Base-by-base conservation (phyloP, 1,140 invertebrate species). In the Conus betulinus region DNA sequence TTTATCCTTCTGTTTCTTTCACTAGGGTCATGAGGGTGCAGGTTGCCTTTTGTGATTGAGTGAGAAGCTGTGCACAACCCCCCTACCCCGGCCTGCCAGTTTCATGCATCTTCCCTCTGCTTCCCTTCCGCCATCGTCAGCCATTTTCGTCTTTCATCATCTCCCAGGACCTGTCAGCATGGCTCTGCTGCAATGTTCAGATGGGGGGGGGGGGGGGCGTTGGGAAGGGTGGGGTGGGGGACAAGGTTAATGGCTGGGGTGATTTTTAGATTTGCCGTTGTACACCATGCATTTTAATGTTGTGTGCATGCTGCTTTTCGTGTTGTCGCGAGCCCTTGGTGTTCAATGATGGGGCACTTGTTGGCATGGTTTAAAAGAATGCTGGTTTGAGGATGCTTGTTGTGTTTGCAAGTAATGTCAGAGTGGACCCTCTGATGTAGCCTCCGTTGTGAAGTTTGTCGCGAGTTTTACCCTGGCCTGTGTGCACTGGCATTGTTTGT, bases 11-110 rank as follows among this genome's bases (percentile, higher is more conserved):
- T 57, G 0, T 52, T 53, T 76, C 15, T 55, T 51, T 39, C 23
- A n/a, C 84, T 57, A 87, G 85, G 85, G n/a, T 87, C 85, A 87
- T 87, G 85, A 87, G 74, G 74, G 39, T 87, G 53, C 82, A 53
- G 82, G 20, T 84, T 53, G 79, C 11, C 23, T 39, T 78, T 78
- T 78, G 25, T 78, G 79, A 25, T 81, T 52, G 17, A 81, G 20
- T 51, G 51, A 23, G 79, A 51, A 13, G 7, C 15, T 27, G 5
- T 78, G 57, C 57, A 71, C 67, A 23, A n/a, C 67, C 67, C 39
- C 79, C 17, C 39, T 27, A 23, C 27, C 27, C 79, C 76, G 11
- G 76, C 76, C 79, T 53, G 51, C 79, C 39, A 52, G 79, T 15
- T 5, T 81, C 79, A 23, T 81, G 39, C 79, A 81, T 23, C 79